A percentile compares a stretch with the other conserved stretches of the same genome.
Conservation (phyloP, 2,797 vertebrate genomes). For the Myotis pilosus region DNA sequence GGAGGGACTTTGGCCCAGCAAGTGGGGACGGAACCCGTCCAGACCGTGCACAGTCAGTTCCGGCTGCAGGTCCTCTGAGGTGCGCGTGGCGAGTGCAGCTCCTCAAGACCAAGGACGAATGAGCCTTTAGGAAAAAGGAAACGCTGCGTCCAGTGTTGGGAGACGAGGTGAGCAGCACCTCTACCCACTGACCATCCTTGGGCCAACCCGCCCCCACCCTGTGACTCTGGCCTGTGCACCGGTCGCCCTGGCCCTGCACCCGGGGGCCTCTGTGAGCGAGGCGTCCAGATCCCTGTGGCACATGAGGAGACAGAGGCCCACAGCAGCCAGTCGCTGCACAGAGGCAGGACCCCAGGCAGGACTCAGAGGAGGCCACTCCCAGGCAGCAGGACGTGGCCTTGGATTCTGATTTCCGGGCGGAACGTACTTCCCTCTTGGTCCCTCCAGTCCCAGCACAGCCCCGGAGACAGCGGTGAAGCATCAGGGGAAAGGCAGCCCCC, state of each 20-base stretch:
- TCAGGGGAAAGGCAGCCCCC: neutral
- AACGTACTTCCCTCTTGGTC: neutral
- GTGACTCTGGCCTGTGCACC: neutral
- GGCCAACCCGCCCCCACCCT: neutral
- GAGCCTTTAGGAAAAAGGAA: neutral
- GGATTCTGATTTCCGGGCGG: neutral
- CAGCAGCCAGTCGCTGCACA: neutral
- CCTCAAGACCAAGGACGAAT: neutral
- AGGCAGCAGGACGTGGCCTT: neutral
- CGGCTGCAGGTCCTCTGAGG: neutral
- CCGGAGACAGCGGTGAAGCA: neutral
- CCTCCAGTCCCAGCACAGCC: neutral
- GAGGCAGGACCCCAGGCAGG: neutral
- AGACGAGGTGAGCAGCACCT: neutral
- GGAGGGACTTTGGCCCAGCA: neutral
- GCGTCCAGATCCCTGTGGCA: neutral
- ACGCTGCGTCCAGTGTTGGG: fast-evolving
- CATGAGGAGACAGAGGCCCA: neutral
- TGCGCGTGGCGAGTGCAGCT: neutral
- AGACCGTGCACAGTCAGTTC: neutral
- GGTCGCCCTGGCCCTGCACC: neutral
- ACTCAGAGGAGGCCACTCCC: neutral
- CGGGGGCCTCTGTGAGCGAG: neutral
- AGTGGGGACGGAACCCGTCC: neutral
- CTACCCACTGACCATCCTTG: neutral